Conservation (phyloP, 2,888 invertebrate genomes). For the Cantharis rufa region DNA sequence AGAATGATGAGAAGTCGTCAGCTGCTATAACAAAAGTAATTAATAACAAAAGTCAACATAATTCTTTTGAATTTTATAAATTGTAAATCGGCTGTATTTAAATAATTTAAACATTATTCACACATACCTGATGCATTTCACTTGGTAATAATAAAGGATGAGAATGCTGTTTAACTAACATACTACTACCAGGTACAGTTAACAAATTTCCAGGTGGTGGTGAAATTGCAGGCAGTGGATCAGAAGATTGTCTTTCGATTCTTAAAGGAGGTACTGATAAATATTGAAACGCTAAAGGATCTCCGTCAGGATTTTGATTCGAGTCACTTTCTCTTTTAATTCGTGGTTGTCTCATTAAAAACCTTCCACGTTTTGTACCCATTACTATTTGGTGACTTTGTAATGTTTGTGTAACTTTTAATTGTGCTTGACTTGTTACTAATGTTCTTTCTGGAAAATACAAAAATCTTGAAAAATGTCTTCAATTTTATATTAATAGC, state of each 20-base stretch:
- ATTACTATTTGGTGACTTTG: slow-evolving; percentile 45
- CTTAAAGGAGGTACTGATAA: slow-evolving; percentile 59
- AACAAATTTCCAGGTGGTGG: slow-evolving; percentile 60
- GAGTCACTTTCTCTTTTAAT: slow-evolving; percentile 68
- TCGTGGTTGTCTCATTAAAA: slow-evolving; percentile 68
- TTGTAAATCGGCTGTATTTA: no score
- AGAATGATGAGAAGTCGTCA: slow-evolving; percentile 29
- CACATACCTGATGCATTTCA: slow-evolving; percentile 54
- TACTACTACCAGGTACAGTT: slow-evolving; percentile 62
- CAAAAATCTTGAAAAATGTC: background rate
- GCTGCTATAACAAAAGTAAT: slow-evolving; percentile 4
- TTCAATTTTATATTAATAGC: no score
- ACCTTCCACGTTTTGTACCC: slow-evolving; percentile 66
- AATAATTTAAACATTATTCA: background rate
- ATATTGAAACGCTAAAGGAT: slow-evolving; percentile 51
- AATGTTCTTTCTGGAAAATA: slow-evolving; percentile 36
- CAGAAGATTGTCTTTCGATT: slow-evolving; percentile 64
- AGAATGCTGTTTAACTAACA: slow-evolving; percentile 69
- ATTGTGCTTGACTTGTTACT: slow-evolving; percentile 44
- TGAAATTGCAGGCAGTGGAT: slow-evolving; percentile 61
- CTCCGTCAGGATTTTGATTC: slow-evolving; percentile 54
- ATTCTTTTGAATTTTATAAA: background rate
- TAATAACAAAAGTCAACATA: background rate
- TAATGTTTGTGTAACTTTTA: slow-evolving; percentile 41
- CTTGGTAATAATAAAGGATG: slow-evolving; percentile 66